A percentile compares a stretch with the other conserved stretches of the same genome.
Conservation (phyloP, 2,113 vertebrate genomes). For the Pleuronectes platessa region DNA sequence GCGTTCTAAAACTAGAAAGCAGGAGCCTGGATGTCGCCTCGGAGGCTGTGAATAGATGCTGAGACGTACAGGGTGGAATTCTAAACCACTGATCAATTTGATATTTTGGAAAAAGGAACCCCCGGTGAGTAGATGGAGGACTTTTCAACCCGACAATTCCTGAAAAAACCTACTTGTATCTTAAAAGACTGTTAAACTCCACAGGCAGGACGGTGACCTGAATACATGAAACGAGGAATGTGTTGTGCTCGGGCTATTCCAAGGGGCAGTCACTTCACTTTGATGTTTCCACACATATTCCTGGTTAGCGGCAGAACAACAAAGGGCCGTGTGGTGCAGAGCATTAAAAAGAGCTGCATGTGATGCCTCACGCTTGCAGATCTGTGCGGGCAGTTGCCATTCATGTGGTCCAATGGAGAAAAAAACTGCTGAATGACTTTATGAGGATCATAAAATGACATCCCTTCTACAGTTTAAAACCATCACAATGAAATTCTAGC, state of each 20-base stretch:
- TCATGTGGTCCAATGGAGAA: conserved; percentile 19
- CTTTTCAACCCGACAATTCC: conserved; percentile 5
- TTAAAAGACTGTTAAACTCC: conserved; percentile 16
- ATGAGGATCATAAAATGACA: conserved; percentile 11
- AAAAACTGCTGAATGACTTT: conserved; percentile 22
- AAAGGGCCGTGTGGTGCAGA: conserved; percentile 56
- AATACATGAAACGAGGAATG: not conserved
- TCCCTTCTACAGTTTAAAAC: not conserved
- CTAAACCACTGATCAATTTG: not conserved
- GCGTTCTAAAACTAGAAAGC: too few relatives aligned
- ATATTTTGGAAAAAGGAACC: conserved; percentile 24
- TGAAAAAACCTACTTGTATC: conserved; percentile 16
- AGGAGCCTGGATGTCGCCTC: too few relatives aligned
- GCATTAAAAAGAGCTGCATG: conserved; percentile 1
- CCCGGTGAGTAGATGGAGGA: not conserved
- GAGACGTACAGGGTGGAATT: conserved; percentile 5
- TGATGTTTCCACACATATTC: conserved; percentile 58
- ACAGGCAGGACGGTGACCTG: conserved; percentile 10
- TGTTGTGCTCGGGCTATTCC: conserved; percentile 19
- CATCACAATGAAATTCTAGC: conserved; percentile 23
- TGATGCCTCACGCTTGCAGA: not conserved
- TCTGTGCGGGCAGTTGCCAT: conserved; percentile 5
- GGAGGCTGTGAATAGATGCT: not conserved
- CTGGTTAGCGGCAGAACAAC: conserved; percentile 58
- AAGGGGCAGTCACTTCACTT: conserved; percentile 43